Evolutionary conservation across 2,113 vertebrate species (phyloP).

Genomic region (Pangasianodon gigas): DNA sequence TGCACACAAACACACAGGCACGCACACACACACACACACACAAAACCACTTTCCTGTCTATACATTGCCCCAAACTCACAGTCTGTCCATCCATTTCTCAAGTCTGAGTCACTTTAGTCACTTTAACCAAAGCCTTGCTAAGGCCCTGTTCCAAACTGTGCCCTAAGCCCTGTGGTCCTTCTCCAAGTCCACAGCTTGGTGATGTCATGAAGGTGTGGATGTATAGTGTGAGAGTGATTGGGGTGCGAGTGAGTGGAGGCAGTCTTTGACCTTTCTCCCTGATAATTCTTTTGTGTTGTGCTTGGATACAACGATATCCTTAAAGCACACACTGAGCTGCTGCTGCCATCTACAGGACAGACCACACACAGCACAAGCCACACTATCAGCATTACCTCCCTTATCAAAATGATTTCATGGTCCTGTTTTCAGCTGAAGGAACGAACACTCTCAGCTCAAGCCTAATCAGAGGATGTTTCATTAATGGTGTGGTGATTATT

Average conservation of each 20-base stretch:
- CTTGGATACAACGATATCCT: too few relatives aligned
- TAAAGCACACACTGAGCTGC: background rate
- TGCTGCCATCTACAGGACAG: conserved; percentile 40
- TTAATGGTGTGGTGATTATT: background rate
- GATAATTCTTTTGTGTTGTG: background rate
- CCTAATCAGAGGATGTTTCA: background rate
- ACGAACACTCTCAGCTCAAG: background rate
- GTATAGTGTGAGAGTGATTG: background rate
- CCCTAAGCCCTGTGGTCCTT: background rate
- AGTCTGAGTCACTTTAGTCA: background rate
- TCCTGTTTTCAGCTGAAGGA: background rate
- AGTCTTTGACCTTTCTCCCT: background rate
- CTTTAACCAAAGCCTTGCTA: background rate
- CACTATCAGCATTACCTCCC: background rate
- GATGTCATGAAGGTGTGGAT: background rate
- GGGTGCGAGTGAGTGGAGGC: background rate
- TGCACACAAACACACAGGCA: background rate
- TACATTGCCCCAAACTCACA: background rate
- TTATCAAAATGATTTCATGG: background rate
- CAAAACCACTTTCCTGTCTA: background rate
- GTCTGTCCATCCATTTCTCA: background rate
- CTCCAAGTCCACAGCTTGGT: too few relatives aligned
- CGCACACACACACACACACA: background rate
- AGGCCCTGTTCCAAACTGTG: background rate
- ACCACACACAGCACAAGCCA: background rate